Evolutionary conservation across 2,888 invertebrate genomes (phyloP).

Genomic region (Folsomia candida): DNA sequence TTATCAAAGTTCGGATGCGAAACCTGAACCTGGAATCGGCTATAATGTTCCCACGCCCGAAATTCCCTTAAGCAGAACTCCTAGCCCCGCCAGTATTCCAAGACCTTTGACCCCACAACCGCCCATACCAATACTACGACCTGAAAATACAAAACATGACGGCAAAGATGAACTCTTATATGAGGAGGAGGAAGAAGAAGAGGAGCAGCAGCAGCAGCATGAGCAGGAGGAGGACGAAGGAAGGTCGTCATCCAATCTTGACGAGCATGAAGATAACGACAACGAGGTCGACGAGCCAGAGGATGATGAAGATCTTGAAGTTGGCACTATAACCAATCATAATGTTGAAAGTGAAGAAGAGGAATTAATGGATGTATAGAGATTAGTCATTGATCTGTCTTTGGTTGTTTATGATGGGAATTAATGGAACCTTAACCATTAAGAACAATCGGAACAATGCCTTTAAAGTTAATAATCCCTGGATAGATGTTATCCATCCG

Average conservation of each 20-base stretch:
- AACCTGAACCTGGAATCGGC: conserved; percentile 41
- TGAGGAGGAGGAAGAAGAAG: conserved; percentile 53
- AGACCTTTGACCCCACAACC: conserved; percentile 32
- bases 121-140: conserved; percentile 19
- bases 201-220: conserved; percentile 52
- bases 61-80: conserved; percentile 17
- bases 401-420: neutral
- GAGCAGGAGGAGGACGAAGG: conserved; percentile 58
- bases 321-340: conserved; percentile 44
- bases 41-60: conserved; percentile 18
- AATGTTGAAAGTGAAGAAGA: conserved; percentile 61
- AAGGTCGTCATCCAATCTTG: conserved; percentile 58
- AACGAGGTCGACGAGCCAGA: conserved; percentile 51
- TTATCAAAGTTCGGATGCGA: conserved; percentile 40
- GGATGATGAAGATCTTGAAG: no score
- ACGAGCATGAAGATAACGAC: conserved; percentile 60
- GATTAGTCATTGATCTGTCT: conserved; percentile 8
- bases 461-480: no score
- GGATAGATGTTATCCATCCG: no score
- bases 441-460: no score
- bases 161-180: conserved; percentile 15
- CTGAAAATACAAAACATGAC: conserved; percentile 15
- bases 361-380: conserved; percentile 54
- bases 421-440: no score
- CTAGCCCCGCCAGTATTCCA: conserved; percentile 22